Evolutionary conservation across 2,113 vertebrate species (phyloP).

Genomic region (Rhineura floridana): DNA sequence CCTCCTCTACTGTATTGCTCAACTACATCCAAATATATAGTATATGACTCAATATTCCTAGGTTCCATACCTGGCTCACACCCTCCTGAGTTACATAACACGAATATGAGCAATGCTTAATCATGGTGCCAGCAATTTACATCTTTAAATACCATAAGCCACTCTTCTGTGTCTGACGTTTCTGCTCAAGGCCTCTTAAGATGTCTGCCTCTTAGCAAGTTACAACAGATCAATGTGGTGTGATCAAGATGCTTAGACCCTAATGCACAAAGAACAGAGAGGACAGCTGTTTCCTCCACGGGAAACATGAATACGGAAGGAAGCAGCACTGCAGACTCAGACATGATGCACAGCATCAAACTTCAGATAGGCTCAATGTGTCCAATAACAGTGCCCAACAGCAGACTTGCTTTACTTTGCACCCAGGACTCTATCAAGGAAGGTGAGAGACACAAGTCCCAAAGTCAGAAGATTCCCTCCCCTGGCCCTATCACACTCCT

Average conservation of each 20-base stretch:
- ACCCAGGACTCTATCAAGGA: neutral
- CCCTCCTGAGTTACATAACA: neutral
- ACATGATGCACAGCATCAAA: neutral
- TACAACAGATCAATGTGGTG: neutral
- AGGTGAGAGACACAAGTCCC: neutral
- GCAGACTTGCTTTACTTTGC: neutral
- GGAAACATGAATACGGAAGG: neutral
- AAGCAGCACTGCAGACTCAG: neutral
- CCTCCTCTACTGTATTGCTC: slow-evolving; percentile 6
- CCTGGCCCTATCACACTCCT: neutral
- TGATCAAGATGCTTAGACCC: neutral
- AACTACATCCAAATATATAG: neutral
- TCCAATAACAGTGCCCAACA: too few species aligned
- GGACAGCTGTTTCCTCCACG: neutral
- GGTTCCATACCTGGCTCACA: slow-evolving; percentile 10
- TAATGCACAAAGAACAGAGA: neutral
- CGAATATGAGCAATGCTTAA: slow-evolving; percentile 23
- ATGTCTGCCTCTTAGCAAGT: neutral
- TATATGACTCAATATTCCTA: neutral
- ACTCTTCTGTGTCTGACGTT: neutral
- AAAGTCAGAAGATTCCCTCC: neutral
- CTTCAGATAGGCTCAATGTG: neutral
- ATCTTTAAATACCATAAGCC: neutral
- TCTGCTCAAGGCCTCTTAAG: neutral
- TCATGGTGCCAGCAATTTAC: neutral